Conservation (phyloP, 2,113 vertebrate genomes). For the Proteles cristata region DNA sequence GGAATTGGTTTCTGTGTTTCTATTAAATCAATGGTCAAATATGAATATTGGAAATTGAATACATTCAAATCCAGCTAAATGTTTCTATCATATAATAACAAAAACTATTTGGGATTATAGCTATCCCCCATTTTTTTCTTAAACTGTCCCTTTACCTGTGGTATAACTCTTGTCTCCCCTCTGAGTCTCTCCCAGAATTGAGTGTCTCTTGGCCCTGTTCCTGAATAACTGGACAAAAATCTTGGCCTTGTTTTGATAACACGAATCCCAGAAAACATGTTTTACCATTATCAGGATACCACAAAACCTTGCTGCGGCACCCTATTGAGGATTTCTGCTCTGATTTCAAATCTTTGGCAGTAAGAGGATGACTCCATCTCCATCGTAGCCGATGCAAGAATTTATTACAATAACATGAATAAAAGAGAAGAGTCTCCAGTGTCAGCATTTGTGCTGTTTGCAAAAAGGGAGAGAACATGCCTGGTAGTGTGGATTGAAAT, state of each 20-base stretch:
- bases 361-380: neutral
- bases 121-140: neutral
- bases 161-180: neutral
- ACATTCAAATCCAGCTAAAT: neutral
- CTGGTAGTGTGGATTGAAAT: neutral
- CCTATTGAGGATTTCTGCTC: neutral
- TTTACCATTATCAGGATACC: neutral
- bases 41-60: neutral
- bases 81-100: slow-evolving; percentile 5
- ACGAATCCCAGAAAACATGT: neutral
- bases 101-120: neutral
- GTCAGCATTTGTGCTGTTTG: neutral
- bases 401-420: neutral
- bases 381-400: neutral
- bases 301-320: neutral
- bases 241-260: neutral
- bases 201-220: neutral
- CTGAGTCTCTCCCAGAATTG: neutral
- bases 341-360: slow-evolving; percentile 7
- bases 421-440: neutral
- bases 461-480: neutral
- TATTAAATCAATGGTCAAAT: neutral
- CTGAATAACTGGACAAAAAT: neutral
- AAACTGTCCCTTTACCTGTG: neutral
- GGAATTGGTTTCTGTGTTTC: slow-evolving; percentile 15